Base-by-base conservation (phyloP, 2,888 invertebrate genomes). In the Omphaloscelis lunosa region DNA sequence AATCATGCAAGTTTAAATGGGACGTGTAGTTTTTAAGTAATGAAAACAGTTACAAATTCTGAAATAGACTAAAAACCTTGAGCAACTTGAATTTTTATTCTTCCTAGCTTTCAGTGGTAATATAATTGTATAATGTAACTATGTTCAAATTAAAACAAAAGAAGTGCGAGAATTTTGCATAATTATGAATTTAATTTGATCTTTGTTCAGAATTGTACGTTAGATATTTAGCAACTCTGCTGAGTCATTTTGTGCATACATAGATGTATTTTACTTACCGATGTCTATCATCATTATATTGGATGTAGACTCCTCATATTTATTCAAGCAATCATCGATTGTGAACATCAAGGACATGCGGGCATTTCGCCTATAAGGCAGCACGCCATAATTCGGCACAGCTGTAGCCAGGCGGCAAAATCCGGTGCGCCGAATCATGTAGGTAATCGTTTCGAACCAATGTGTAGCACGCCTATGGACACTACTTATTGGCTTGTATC, bases 111-210 rank as follows among this genome's bases (percentile, higher is more conserved):
- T 63, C 27, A 77, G n/a, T 15, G 29, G 20, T 59, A 7, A 15
- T 39, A 23, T n/a, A n/a, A 63, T 12, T 8, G 39, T 62, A 23
- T 12, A 1, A 75, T 9, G n/a, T 61, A 41, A 29, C 51, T 23
- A n/a, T 73, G 48, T 56, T 41, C 12, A 53, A 72, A n/a, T 29
- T 45, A 29, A 17, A 45, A 73, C 56, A 72, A 73, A 41, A 72
- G 7, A 41, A n/a, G 0, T 29, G 5, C 29, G 29, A 62, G 9
- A 17, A 41, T 51, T 61, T 61, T 29, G 23, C 20, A 41, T 53
- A 3, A 27, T 20, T 39, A 56, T 41, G 11, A 15, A 29, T 45
- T 56, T 34, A 3, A 71, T 12, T 53, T 17, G n/a, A 29, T 29
- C 8, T 56, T 45, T 65, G 45, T 23, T 29, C 11, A 65, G n/a